Conservation (phyloP, 2,797 vertebrate genomes). For the Gila robusta region DNA sequence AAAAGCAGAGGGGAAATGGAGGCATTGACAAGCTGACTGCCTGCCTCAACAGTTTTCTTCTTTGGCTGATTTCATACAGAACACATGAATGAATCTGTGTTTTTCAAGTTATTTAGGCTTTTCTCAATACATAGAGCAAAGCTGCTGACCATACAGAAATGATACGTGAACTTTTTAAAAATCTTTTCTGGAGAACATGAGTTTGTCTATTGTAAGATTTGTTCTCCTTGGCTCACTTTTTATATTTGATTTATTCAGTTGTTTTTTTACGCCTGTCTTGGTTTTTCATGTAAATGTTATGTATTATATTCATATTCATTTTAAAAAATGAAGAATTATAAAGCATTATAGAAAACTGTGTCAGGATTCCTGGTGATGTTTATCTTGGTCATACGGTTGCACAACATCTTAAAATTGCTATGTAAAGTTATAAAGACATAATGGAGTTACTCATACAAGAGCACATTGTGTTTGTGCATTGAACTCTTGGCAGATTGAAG, state of each 20-base stretch:
- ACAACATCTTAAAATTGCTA: constrained; percentile 67
- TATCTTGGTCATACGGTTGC: constrained; percentile 72
- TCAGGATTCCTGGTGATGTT: constrained; percentile 57
- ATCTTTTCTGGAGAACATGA: not conserved
- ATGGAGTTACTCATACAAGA: constrained; percentile 69
- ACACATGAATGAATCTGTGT: constrained; percentile 57
- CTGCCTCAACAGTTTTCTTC: constrained; percentile 36
- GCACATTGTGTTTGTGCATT: constrained; percentile 68
- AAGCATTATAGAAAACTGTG: constrained; percentile 5
- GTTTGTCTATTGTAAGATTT: not conserved
- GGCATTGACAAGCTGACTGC: constrained; percentile 55
- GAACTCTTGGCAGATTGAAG: constrained; percentile 70
- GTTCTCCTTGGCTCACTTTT: not conserved
- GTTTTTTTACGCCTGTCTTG: not conserved
- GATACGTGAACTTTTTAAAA: constrained; percentile 1
- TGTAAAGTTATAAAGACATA: constrained; percentile 62
- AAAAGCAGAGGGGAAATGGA: constrained; percentile 51
- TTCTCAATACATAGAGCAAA: constrained; percentile 13
- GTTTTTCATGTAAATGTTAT: not conserved
- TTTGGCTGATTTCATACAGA: constrained; percentile 46
- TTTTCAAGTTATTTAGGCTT: constrained; percentile 36
- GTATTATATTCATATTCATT: too few species aligned
- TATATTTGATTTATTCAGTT: not conserved
- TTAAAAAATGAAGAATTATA: not conserved
- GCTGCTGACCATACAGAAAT: constrained; percentile 6